Evolutionary conservation across 2,888 invertebrate genomes (phyloP).

Genomic region (Parthenolecanium corni): DNA sequence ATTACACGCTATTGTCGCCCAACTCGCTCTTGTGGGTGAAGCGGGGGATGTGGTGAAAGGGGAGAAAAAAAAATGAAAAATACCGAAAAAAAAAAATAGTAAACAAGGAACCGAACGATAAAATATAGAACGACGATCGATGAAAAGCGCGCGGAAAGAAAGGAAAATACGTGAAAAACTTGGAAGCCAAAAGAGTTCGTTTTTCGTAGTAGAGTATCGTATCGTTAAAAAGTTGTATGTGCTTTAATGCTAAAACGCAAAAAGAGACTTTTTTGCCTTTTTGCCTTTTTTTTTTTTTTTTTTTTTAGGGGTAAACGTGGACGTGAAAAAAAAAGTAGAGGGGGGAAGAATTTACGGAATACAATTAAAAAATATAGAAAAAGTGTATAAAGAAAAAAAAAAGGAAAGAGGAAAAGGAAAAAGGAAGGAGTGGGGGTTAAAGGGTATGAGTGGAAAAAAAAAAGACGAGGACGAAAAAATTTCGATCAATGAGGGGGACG

Average conservation of each 20-base stretch:
- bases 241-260: slow-evolving; percentile 26
- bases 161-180: slow-evolving; percentile 25
- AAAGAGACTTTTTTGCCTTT: slow-evolving; percentile 25
- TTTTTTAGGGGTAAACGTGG: no score
- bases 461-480: slow-evolving; percentile 1
- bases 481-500: no score
- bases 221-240: slow-evolving; percentile 22
- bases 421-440: neutral
- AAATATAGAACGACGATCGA: slow-evolving; percentile 26
- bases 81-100: slow-evolving; percentile 6
- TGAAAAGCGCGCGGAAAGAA: slow-evolving; percentile 25
- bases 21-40: no score
- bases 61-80: neutral
- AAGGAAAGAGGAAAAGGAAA: neutral
- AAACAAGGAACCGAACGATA: slow-evolving; percentile 26
- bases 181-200: neutral
- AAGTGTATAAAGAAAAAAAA: slow-evolving; percentile 1
- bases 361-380: slow-evolving; percentile 23
- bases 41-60: neutral
- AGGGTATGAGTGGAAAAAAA: neutral
- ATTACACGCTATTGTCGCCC: no score
- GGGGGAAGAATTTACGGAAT: slow-evolving; percentile 25
- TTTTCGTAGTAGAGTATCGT: slow-evolving; percentile 8
- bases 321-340: no score
- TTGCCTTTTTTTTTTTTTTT: no score